Conservation (phyloP, 2,797 vertebrate species). For the Threskiornis aethiopicus region DNA sequence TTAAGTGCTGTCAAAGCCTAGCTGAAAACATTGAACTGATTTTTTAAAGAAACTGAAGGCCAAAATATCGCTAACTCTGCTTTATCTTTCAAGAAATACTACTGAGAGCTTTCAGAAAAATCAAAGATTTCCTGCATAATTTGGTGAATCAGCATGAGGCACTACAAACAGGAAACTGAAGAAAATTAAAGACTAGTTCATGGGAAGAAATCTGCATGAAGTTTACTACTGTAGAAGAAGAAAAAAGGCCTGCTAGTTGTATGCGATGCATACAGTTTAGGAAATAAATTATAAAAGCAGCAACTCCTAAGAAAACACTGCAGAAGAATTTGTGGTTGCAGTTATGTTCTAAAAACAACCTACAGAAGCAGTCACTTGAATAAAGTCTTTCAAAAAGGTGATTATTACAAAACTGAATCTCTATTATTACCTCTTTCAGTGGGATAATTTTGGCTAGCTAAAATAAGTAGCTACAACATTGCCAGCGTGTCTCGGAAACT, state of each 20-base stretch:
- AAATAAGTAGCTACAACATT: not conserved
- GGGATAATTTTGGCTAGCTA: not conserved
- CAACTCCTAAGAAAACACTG: not conserved
- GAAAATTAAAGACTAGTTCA: not conserved
- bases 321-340: not conserved
- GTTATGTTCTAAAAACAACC: not conserved
- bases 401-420: not conserved
- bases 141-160: not conserved
- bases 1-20: not conserved
- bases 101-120: not conserved
- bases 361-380: not conserved
- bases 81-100: not conserved
- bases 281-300: not conserved
- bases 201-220: not conserved
- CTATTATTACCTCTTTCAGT: not conserved
- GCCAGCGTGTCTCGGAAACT: not conserved
- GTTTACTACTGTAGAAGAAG: not conserved
- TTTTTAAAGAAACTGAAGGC: not conserved
- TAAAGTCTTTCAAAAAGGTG: not conserved
- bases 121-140: not conserved
- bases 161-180: not conserved
- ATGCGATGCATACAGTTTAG: not conserved
- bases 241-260: not conserved
- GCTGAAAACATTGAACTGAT: not conserved
- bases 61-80: not conserved